Base-by-base conservation (phyloP, 2,113 vertebrate species). In the Gasterosteus nipponicus region DNA sequence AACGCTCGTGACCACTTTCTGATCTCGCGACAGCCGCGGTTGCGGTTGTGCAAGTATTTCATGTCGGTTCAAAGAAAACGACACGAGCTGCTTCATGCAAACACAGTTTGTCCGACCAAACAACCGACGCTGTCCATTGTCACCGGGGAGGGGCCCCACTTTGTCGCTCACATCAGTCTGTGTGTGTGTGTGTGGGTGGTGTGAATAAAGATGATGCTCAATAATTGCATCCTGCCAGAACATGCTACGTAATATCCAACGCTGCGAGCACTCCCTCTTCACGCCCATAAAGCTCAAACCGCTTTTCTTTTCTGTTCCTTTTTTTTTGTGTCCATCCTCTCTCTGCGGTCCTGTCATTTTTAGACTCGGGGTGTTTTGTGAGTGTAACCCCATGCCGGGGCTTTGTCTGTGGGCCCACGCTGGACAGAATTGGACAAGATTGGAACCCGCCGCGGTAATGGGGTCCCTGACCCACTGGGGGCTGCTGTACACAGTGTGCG, bases 391-490 rank as follows among this genome's bases (percentile, higher is more conserved):
- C 56, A 49, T 75, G 66, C 65, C 70, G 64, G 60, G 75, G 51
- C 49, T 75, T 81, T 85, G 77, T 90, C 84, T 86, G 77, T 76
- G 56, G 42, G 68, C 41, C 58, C 80, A 73, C 29, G 44, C 76
- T 42, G 64, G 69, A 62, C 65, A 73, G 26, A 79, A 89, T 85
- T 89, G 82, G 75, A 91, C 89, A 92, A 88, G 85, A 92, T 93
- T 91, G 88, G 84, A 90, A 86, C 83, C 87, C 87, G 86, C 89
- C 56, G 9, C 39, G 9, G 74, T 90, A 91, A 91, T 92, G 86
- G 86, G 89, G 89, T 91, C 89, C 41, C 35, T 84, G 89, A 92
- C 92, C 87, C 9, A 33, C 51, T 33, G 63, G 68, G 22, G 79
- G 70, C 78, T 72, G 75, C 81, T 61, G n/a, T 62, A 71, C 62